These are phyloP conservation scores for Lypha dubia DNA, from an alignment of 2,888 invertebrate species.

Conservation along the genomic window DNA sequence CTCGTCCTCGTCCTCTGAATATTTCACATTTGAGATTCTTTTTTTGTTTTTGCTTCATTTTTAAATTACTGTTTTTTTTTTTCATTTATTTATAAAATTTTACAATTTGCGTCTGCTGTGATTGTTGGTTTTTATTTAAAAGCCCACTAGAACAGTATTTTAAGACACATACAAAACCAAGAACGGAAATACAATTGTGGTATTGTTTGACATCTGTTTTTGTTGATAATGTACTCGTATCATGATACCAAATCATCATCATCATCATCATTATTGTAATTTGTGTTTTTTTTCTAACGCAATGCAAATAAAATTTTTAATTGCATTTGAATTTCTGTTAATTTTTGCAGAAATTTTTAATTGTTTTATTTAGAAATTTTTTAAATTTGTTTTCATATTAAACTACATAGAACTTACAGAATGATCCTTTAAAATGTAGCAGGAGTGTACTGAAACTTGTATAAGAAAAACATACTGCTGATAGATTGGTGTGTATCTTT, in stretches of 20 bases:
- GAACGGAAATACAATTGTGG: slow-evolving; percentile 70
- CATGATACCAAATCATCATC: slow-evolving; percentile 39
- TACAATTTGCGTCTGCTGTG: slow-evolving; percentile 48
- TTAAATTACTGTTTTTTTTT: slow-evolving; percentile 9
- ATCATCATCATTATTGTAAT: slow-evolving; percentile 23
- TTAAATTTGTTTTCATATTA: no score
- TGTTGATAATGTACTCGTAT: slow-evolving; percentile 57
- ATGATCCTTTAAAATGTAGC: no score
- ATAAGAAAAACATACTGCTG: no score
- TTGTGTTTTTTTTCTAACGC: neutral
- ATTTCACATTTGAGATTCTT: slow-evolving; percentile 57
- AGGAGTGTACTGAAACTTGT: no score
- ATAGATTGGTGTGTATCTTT: no score
- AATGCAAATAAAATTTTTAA: neutral
- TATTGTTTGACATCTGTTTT: slow-evolving; percentile 67
- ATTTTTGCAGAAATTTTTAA: neutral
- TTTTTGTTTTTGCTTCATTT: slow-evolving; percentile 20
- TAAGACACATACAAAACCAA: slow-evolving; percentile 33
- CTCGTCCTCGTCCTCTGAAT: slow-evolving; percentile 35
- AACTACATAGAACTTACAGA: no score
- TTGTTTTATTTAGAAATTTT: no score
- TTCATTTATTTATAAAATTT: slow-evolving; percentile 52
- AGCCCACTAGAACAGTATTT: slow-evolving; percentile 51
- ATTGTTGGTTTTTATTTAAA: slow-evolving; percentile 50
- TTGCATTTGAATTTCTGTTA: slow-evolving; percentile 2